These are phyloP conservation scores for Heliconius melpomene DNA, from an alignment of 1,140 invertebrate genomes.

Conservation along the genomic window DNA sequence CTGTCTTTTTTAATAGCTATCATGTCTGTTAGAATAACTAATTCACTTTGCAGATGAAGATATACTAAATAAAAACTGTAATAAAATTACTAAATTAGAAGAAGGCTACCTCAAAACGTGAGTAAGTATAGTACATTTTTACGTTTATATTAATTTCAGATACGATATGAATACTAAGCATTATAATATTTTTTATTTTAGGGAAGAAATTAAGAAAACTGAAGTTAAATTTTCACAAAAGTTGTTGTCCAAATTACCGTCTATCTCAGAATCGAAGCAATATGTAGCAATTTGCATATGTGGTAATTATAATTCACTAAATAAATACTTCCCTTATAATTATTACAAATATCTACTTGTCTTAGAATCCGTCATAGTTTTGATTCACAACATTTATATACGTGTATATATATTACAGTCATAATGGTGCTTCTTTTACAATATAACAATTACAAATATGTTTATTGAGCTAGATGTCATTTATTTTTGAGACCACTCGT, in stretches of 20 bases:
- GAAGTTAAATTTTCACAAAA: conserved; percentile 32
- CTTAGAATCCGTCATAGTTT: no score
- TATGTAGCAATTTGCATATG: conserved; percentile 64
- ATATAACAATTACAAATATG: no score
- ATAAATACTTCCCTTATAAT: neutral
- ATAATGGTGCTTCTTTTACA: no score
- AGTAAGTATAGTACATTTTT: conserved; percentile 62
- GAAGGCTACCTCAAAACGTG: conserved; percentile 66
- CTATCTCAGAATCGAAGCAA: conserved; percentile 62
- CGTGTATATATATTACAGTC: no score
- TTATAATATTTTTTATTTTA: neutral
- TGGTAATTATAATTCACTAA: conserved; percentile 49
- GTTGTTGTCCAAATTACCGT: conserved; percentile 45
- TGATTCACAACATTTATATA: no score
- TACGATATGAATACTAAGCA: neutral
- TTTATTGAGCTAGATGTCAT: no score
- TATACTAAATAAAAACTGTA: conserved; percentile 28
- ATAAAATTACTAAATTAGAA: conserved; percentile 47
- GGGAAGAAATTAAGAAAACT: conserved; percentile 6
- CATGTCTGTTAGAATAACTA: neutral
- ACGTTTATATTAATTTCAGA: neutral
- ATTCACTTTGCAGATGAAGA: conserved; percentile 51
- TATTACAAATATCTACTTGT: neutral
- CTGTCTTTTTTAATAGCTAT: neutral
- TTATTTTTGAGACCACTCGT: no score